Evolutionary conservation across 2,888 invertebrate species (phyloP).

Genomic region (Limenitis camilla): DNA sequence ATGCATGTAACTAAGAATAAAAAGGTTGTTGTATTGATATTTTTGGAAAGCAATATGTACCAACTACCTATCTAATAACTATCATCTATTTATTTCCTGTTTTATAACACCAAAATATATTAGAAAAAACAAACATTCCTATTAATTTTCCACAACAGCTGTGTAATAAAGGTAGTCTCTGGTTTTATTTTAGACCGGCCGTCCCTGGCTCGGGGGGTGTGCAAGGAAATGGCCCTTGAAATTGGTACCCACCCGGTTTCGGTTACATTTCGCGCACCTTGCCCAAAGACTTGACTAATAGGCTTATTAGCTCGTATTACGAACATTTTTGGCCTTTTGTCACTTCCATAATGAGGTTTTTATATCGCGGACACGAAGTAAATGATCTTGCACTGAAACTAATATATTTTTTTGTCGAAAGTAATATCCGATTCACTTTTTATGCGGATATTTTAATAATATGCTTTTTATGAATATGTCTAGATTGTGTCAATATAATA

Average conservation of each 20-base stretch:
- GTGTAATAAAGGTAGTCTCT: conserved; percentile 34
- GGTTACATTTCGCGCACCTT: conserved; percentile 61
- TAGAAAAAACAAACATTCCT: conserved; percentile 23
- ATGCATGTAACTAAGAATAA: too few species aligned
- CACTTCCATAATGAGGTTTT: conserved; percentile 46
- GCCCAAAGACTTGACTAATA: conserved; percentile 57
- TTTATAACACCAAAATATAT: background rate
- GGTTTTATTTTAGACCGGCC: conserved; percentile 44
- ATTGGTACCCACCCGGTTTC: conserved; percentile 53
- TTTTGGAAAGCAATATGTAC: too few species aligned
- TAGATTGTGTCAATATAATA: too few species aligned
- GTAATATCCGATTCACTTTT: background rate
- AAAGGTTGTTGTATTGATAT: too few species aligned
- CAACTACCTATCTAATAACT: too few species aligned
- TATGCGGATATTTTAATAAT: background rate
- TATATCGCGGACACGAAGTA: conserved; percentile 8
- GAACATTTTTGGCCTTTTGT: conserved; percentile 46
- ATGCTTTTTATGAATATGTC: background rate
- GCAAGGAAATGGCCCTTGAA: conserved; percentile 69
- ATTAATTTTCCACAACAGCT: conserved; percentile 43
- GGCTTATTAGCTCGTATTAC: conserved; percentile 44
- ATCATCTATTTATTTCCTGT: background rate
- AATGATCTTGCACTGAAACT: conserved; percentile 14
- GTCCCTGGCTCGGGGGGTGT: conserved; percentile 42
- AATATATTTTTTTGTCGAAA: conserved; percentile 11